A percentile compares a stretch with the other conserved stretches of the same genome.
Conservation (phyloP, 1,140 invertebrate species). For the Diorhabda carinulata region DNA sequence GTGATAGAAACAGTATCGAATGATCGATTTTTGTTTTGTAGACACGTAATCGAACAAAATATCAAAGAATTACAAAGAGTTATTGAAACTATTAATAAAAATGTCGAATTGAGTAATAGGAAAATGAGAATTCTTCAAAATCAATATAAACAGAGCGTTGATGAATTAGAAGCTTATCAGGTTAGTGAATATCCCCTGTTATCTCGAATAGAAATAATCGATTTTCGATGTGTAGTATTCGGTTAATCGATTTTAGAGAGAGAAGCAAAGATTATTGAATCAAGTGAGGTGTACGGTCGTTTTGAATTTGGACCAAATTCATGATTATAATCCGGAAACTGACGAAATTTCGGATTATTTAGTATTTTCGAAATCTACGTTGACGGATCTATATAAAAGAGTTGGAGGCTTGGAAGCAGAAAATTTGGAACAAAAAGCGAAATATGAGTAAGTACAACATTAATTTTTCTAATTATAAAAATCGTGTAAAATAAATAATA, state of each 20-base stretch:
- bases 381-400: constrained; percentile 57
- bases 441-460: constrained; percentile 52
- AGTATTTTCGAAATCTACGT: constrained; percentile 58
- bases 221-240: no score
- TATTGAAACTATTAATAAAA: constrained; percentile 49
- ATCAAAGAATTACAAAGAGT: constrained; percentile 46
- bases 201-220: no score
- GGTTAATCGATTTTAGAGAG: constrained; percentile 49
- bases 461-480: no score
- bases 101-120: constrained; percentile 45
- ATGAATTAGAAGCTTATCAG: constrained; percentile 47
- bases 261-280: constrained; percentile 68
- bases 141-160: constrained; percentile 35
- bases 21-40: constrained; percentile 14
- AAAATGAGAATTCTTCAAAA: constrained; percentile 42
- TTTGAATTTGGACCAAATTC: constrained; percentile 63
- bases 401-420: constrained; percentile 64
- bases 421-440: constrained; percentile 55
- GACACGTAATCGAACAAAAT: constrained; percentile 49
- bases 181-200: constrained; percentile 33
- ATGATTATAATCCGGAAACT: constrained; percentile 53
- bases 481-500: no score
- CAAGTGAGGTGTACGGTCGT: constrained; percentile 61
- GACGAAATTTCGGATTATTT: constrained; percentile 57
- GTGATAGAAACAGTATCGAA: no score